Conservation (phyloP, 2,113 vertebrate genomes). For the Oreochromis niloticus region DNA sequence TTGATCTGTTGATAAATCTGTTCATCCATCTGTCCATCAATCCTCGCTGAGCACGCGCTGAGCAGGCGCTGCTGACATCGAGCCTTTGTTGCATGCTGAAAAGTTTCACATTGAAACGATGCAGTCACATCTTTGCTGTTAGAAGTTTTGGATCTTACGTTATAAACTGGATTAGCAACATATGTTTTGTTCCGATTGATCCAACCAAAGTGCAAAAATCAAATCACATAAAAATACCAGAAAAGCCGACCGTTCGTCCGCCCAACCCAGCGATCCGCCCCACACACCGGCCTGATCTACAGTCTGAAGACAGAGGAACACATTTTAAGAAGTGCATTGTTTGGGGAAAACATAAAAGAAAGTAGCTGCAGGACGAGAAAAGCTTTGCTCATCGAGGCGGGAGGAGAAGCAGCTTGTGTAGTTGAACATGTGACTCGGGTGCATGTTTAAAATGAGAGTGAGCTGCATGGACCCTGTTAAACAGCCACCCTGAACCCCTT, state of each 20-base stretch:
- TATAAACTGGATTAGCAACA: neutral
- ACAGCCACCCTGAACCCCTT: neutral
- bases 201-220: neutral
- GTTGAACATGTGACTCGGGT: neutral
- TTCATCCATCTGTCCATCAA: neutral
- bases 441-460: neutral
- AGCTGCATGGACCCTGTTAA: neutral
- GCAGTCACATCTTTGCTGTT: neutral
- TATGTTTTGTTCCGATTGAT: neutral
- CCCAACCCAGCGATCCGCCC: neutral
- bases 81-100: neutral
- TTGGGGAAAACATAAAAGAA: neutral
- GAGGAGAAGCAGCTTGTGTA: neutral
- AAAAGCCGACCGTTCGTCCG: neutral
- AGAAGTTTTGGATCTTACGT: accelerated
- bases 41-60: neutral
- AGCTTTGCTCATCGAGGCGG: neutral
- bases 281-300: neutral
- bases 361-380: neutral
- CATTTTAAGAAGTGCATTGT: accelerated
- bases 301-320: neutral
- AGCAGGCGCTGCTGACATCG: accelerated
- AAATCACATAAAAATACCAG: neutral
- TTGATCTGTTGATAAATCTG: neutral
- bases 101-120: neutral